phyloP scores from a whole-genome alignment of 2,797 vertebrate genomes.

The Sternarchorhynchus goeldii region DNA sequence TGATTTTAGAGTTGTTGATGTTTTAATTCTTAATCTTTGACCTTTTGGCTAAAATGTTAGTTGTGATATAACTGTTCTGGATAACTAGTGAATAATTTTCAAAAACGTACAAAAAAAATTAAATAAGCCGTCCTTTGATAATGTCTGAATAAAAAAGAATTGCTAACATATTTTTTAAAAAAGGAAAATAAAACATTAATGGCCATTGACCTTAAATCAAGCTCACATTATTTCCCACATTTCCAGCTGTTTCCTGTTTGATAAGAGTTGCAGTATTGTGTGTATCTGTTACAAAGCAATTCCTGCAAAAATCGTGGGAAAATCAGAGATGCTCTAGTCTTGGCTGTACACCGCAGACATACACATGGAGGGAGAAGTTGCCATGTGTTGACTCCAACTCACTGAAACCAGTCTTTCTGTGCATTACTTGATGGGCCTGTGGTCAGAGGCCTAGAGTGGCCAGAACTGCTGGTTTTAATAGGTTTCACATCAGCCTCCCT shows the following conservation, averaged over 20 bases:
- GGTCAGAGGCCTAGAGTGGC: slow-evolving; percentile 8
- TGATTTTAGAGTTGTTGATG: slow-evolving; percentile 61
- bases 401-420: slow-evolving; percentile 32
- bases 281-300: slow-evolving; percentile 72
- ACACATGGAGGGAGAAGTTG: slow-evolving; percentile 46
- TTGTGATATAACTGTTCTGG: slow-evolving; percentile 70
- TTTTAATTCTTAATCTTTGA: slow-evolving; percentile 70
- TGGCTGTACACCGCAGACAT: slow-evolving; percentile 37
- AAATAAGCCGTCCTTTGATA: slow-evolving; percentile 64
- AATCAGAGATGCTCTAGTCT: slow-evolving; percentile 53
- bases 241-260: slow-evolving; percentile 48
- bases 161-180: slow-evolving; percentile 49
- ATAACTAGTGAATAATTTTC: slow-evolving; percentile 62
- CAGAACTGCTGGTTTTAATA: slow-evolving; percentile 23
- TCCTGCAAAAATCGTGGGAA: slow-evolving; percentile 58
- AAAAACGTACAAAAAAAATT: slow-evolving; percentile 46
- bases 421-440: not conserved
- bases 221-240: slow-evolving; percentile 9
- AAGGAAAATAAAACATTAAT: slow-evolving; percentile 29
- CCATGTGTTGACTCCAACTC: slow-evolving; percentile 48
- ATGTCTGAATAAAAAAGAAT: slow-evolving; percentile 54
- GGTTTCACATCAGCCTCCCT: slow-evolving; percentile 60
- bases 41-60: slow-evolving; percentile 65
- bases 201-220: slow-evolving; percentile 19
- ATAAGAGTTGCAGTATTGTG: slow-evolving; percentile 70